Evolutionary conservation across 2,888 invertebrate species (phyloP).

Genomic region (Carterocephalus palaemon): DNA sequence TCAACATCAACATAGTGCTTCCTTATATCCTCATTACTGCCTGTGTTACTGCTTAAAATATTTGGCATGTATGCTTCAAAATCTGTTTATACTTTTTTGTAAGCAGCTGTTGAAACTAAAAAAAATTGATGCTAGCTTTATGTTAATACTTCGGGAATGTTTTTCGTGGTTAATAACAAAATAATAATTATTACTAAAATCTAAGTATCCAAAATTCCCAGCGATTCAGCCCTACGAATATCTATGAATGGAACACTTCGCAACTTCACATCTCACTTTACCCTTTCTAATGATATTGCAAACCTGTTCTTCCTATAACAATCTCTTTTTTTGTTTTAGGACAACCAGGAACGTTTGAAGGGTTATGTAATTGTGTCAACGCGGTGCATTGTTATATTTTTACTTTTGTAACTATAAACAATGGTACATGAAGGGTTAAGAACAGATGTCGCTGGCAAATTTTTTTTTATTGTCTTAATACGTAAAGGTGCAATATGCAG

Average conservation of each 20-base stretch:
- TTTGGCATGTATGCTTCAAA: too few species aligned
- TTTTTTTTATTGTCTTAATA: slow-evolving; percentile 64
- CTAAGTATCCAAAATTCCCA: slow-evolving; percentile 2
- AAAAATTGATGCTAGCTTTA: too few species aligned
- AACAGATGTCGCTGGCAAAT: slow-evolving; percentile 59
- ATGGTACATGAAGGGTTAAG: slow-evolving; percentile 48
- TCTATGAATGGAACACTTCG: slow-evolving; percentile 61
- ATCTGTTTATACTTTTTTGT: too few species aligned
- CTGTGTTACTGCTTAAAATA: too few species aligned
- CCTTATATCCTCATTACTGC: too few species aligned
- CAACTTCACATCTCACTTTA: slow-evolving; percentile 69
- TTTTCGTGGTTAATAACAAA: too few species aligned
- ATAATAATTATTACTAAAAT: not conserved
- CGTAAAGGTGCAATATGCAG: slow-evolving; percentile 63
- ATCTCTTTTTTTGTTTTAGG: slow-evolving; percentile 75
- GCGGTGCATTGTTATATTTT: slow-evolving; percentile 50
- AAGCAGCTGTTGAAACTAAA: too few species aligned
- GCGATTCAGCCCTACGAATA: slow-evolving; percentile 16
- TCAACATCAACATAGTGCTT: too few species aligned
- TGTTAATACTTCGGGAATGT: too few species aligned
- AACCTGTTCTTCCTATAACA: slow-evolving; percentile 71
- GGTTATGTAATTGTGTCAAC: slow-evolving; percentile 73
- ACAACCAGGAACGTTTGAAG: slow-evolving; percentile 42
- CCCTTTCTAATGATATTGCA: slow-evolving; percentile 71
- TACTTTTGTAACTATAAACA: slow-evolving; percentile 61